Evolutionary conservation across 2,113 vertebrate species (phyloP).

Genomic region (Arvicanthis niloticus): DNA sequence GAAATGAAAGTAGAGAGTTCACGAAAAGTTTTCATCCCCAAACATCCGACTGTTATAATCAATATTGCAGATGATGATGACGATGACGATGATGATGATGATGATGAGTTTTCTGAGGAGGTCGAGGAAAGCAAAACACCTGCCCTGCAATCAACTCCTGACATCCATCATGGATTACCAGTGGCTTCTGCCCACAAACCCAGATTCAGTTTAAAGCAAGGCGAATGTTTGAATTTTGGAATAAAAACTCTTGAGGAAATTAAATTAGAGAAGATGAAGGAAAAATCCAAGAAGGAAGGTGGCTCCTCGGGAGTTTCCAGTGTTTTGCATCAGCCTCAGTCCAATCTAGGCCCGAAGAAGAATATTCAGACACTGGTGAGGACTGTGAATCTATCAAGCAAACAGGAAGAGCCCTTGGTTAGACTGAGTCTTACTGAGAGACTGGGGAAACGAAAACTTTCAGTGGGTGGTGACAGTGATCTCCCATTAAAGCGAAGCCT

Average conservation of each 20-base stretch:
- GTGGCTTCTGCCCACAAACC: slow-evolving; percentile 89
- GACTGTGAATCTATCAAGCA: slow-evolving; percentile 84
- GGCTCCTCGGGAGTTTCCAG: slow-evolving; percentile 81
- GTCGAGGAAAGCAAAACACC: slow-evolving; percentile 92
- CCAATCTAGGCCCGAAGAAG: slow-evolving; percentile 88
- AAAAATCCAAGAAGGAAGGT: slow-evolving; percentile 90
- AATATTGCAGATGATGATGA: slow-evolving; percentile 97
- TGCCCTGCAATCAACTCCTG: slow-evolving; percentile 78
- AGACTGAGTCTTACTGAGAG: slow-evolving; percentile 87
- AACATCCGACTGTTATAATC: slow-evolving; percentile 97
- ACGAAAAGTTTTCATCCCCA: slow-evolving; percentile 96
- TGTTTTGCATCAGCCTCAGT: slow-evolving; percentile 77
- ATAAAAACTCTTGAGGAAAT: slow-evolving; percentile 97
- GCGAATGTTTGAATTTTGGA: slow-evolving; percentile 92
- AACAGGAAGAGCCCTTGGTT: slow-evolving; percentile 87
- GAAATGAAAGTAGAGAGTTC: slow-evolving; percentile 94
- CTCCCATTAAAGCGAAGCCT: slow-evolving; percentile 88
- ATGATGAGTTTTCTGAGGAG: slow-evolving; percentile 97
- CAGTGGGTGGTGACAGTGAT: slow-evolving; percentile 68
- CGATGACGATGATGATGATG: slow-evolving; percentile 97
- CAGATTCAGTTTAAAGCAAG: slow-evolving; percentile 83
- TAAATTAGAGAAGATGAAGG: slow-evolving; percentile 92
- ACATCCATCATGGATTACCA: slow-evolving; percentile 85
- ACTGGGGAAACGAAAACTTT: slow-evolving; percentile 87
- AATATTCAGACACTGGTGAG: slow-evolving; percentile 88